Base-by-base conservation (phyloP, 1,140 invertebrate species). In the Ostrea edulis region DNA sequence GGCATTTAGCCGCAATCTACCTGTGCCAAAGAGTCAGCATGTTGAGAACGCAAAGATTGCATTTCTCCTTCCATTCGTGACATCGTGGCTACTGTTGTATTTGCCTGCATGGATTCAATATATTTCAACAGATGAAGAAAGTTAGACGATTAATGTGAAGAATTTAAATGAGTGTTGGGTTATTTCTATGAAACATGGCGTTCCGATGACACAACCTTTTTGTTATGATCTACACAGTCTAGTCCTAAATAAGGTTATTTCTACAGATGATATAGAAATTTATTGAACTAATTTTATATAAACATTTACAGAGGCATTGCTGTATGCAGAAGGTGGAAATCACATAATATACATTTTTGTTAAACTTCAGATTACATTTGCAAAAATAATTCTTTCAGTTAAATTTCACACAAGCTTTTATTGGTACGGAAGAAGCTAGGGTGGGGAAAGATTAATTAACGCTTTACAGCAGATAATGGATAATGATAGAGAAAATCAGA, bases 11-110 rank as follows among this genome's bases (percentile, higher is more conserved):
- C n/a, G 44, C 29, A 77, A 20, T 82, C 62, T 93, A 94, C 93
- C 93, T 94, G 93, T 54, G 90, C 89, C 77, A 92, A 90, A 11
- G 91, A 88, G 51, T 94, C 93, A 8, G 92, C 90, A 87, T 92
- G 90, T 85, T 93, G 91, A 25, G 89, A 77, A 35, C 91, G 90
- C 65, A 93, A 54, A 20, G 91, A 85, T 62, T 93, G 89, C 44
- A 93, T 51, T 86, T 94, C 93, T 84, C 89, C 92, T 29, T 94
- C 93, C 85, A 91, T 68, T 54, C 90, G 88, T 22, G 91, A 85
- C 87, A 91, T 81, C 88, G 92, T 91, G 53, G 91, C 88, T 51
- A 91, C 91, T 53, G 89, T 87, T 58, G 85, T 53, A 86, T 71
- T 91, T 11, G 87, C 91, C 92, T 92, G 87, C 35, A 83, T 85